phyloP scores from a whole-genome alignment of 2,797 vertebrate species.

The Centroberyx gerrardi region DNA sequence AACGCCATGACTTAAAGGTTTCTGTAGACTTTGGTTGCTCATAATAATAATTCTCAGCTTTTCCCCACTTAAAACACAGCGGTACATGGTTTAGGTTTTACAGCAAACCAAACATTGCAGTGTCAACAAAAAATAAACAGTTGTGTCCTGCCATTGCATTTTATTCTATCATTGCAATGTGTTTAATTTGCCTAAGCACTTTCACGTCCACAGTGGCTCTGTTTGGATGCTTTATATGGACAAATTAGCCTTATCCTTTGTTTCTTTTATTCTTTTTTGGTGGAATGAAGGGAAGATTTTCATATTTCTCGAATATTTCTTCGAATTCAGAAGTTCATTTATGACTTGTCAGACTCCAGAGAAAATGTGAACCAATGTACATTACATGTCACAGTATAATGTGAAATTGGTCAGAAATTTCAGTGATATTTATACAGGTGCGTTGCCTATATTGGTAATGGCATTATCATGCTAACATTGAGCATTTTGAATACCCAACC shows the following conservation, averaged over 20 bases:
- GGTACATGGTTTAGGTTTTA: too few species aligned
- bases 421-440: too few species aligned
- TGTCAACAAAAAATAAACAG: too few species aligned
- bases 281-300: conserved; percentile 3
- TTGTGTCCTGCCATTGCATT: too few species aligned
- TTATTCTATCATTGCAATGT: background rate
- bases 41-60: too few species aligned
- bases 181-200: conserved; percentile 7
- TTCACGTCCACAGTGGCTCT: conserved; percentile 27
- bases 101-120: too few species aligned
- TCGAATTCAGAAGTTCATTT: background rate
- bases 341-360: background rate
- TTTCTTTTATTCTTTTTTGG: background rate
- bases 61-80: too few species aligned
- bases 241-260: background rate
- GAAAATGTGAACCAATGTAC: too few species aligned
- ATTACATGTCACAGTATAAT: too few species aligned
- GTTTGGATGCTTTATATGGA: background rate
- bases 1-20: too few species aligned
- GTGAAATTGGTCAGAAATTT: too few species aligned
- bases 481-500: background rate
- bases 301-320: background rate
- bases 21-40: too few species aligned
- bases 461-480: background rate
- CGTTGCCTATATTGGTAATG: conserved; percentile 15